phyloP scores from a whole-genome alignment of 2,113 vertebrate genomes.

The Spheniscus mendiculus region DNA sequence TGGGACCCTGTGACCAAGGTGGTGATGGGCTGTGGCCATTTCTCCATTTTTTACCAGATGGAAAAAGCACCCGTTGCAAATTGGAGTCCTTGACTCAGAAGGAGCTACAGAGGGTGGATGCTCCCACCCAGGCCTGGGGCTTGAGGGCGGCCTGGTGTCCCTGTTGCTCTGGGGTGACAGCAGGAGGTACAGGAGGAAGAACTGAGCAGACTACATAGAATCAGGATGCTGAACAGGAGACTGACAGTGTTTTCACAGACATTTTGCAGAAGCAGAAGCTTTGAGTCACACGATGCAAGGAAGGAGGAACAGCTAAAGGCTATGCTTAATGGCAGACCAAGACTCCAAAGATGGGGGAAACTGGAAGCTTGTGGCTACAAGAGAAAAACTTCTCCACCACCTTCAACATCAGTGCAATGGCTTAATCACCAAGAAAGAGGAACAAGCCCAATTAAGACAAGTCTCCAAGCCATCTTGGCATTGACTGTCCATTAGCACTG shows the following conservation, averaged over 20 bases:
- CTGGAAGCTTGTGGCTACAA: background rate
- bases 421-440: fast-evolving
- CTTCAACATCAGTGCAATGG: background rate
- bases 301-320: background rate
- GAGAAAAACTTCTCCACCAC: background rate
- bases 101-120: background rate
- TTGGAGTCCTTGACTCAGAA: background rate
- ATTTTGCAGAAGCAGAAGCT: background rate
- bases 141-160: background rate
- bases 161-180: background rate
- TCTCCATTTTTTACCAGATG: background rate
- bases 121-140: background rate
- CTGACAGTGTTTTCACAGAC: background rate
- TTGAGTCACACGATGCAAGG: background rate
- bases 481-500: background rate
- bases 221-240: background rate
- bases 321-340: background rate
- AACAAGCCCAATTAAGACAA: fast-evolving
- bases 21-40: background rate
- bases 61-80: background rate
- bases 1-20: background rate
- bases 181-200: background rate
- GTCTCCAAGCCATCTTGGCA: background rate
- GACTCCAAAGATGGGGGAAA: background rate
- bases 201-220: background rate